phyloP scores from a whole-genome alignment of 2,113 vertebrate genomes.

The Neodon shergylaensis region DNA sequence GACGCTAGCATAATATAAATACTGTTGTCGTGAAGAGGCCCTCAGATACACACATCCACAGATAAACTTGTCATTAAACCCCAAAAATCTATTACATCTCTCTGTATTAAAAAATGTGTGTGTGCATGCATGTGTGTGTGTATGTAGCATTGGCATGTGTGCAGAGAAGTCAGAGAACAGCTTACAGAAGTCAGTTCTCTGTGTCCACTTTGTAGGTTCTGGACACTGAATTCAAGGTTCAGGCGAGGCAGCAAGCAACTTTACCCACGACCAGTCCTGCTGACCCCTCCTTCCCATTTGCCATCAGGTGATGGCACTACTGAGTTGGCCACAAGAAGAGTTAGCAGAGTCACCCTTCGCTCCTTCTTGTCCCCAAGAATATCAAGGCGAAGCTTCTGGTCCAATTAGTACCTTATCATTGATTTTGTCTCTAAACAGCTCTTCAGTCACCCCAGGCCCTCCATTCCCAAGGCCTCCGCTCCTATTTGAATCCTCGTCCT shows the following conservation, averaged over 20 bases:
- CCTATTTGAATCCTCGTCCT: not conserved
- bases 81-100: not conserved
- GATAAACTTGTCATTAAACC: not conserved
- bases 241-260: not conserved
- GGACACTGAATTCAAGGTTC: too few relatives aligned
- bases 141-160: too few relatives aligned
- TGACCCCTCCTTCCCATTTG: not conserved
- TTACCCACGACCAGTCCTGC: too few relatives aligned
- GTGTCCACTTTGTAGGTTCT: not conserved
- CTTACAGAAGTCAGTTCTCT: not conserved
- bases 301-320: not conserved
- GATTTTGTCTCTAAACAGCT: not conserved
- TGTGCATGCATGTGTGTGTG: not conserved
- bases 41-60: not conserved
- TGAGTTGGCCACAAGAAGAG: not conserved
- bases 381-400: not conserved
- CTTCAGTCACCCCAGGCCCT: not conserved
- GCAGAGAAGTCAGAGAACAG: not conserved
- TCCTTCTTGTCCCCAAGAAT: not conserved
- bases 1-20: not conserved
- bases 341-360: not conserved
- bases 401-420: not conserved
- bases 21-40: not conserved
- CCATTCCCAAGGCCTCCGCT: not conserved
- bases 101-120: not conserved